Evolutionary conservation across 2,113 vertebrate species (phyloP), one percentile per base, ranked within the genome.

Genomic region (Ctenomys sociabilis): DNA sequence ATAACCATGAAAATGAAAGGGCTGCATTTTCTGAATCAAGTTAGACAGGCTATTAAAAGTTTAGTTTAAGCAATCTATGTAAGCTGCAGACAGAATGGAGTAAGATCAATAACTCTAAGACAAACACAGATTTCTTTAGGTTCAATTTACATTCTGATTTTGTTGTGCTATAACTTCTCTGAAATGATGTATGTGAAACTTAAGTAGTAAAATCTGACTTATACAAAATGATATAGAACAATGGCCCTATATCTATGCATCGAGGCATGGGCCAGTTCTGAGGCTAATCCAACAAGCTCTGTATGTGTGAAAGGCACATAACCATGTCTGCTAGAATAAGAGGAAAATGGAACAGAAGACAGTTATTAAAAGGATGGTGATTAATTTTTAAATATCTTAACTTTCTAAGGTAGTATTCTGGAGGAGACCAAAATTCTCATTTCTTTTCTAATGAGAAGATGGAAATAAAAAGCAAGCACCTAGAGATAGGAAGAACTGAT

Each of bases 151-250:
- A 80, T 77, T 80, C 59, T 70, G 28, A 85, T 37, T 66, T 81
- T 68, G 54, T 28, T 35, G 28, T n/a, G 64, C 70, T 61, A 26
- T 16, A 80, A 73, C 40, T 64, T 90, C 52, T 80, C 64, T 57
- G 40, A 73, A 28, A 72, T 32, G 52, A 3, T 82, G 22, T 54
- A 22, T 32, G 82, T 68, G 61, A 83, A 63, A 78, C 54, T 7
- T 26, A 88, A 92, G 43, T 49, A 73, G 75, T 5, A 78, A 94
- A 52, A n/a, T 63, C 63, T 85, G 75, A 81, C 88, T 82, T 88
- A 57, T 2, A 11, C 37, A 63, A 77, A 37, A 92, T 70, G 63
- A 84, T 73, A 45, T 73, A 30, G 35, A 70, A 93, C 30, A 77
- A 45, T 66, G 28, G 21, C 59, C 43, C 49, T 40, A 32, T 4